These are phyloP conservation scores for Anguilla pacifica DNA, from an alignment of 2,797 vertebrate species.

Conservation along the genomic window DNA sequence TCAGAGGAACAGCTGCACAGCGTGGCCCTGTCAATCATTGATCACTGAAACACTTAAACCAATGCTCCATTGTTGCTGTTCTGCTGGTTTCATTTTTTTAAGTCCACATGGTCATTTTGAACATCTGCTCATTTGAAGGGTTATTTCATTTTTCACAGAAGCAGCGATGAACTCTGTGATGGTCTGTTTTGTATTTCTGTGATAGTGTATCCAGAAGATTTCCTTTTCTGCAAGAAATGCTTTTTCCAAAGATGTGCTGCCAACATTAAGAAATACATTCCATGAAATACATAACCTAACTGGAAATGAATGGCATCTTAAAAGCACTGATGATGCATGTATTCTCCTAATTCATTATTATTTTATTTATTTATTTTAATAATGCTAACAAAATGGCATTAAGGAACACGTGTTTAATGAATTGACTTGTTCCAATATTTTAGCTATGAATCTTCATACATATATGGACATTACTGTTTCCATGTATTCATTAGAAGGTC, in stretches of 20 bases:
- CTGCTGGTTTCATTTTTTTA: constrained; percentile 25
- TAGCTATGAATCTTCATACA: background rate
- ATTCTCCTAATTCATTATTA: too few relatives aligned
- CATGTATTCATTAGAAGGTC: background rate
- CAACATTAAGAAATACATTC: background rate
- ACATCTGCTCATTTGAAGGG: constrained; percentile 28
- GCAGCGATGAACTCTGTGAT: background rate
- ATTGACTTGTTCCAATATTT: background rate
- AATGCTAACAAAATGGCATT: background rate
- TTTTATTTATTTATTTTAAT: background rate
- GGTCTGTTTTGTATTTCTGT: background rate
- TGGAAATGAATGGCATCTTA: background rate
- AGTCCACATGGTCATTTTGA: constrained; percentile 21
- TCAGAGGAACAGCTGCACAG: constrained; percentile 74
- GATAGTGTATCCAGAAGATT: background rate
- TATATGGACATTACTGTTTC: background rate
- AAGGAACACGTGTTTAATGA: background rate
- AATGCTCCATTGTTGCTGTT: constrained; percentile 35
- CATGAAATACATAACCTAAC: background rate
- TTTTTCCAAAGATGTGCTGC: background rate
- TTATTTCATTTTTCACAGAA: background rate
- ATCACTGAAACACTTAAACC: constrained; percentile 58
- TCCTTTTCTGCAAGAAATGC: background rate
- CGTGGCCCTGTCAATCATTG: constrained; percentile 76
- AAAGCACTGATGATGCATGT: too few relatives aligned